Conservation (phyloP, 2,113 vertebrate species). For the Aspiorhynchus laticeps region DNA sequence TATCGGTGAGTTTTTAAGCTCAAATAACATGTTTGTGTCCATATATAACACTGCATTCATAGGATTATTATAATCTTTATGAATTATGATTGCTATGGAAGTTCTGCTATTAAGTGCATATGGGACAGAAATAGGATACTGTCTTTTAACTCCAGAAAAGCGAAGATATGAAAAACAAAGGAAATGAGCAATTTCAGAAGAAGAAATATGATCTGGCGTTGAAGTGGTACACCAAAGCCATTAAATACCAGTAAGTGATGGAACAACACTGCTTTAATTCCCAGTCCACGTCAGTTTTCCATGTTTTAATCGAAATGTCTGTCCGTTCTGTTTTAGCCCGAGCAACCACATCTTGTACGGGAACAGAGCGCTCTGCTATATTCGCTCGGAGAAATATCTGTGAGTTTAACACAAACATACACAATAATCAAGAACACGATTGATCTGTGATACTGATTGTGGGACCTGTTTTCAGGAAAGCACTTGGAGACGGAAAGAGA, state of each 20-base stretch:
- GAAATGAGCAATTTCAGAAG: constrained; percentile 84
- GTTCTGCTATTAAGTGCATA: neutral
- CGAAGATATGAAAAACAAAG: constrained; percentile 83
- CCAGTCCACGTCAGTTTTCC: neutral
- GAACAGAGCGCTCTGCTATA: constrained; percentile 89
- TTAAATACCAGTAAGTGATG: constrained; percentile 82
- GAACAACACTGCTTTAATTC: neutral
- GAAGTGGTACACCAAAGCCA: constrained; percentile 84
- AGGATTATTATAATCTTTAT: neutral
- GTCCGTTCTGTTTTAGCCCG: constrained; percentile 68
- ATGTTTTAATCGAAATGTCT: neutral
- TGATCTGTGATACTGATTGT: neutral
- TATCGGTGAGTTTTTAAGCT: constrained; percentile 68
- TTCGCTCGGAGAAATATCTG: constrained; percentile 75
- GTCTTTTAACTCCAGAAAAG: constrained; percentile 74
- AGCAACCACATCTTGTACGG: constrained; percentile 89
- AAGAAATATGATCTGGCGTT: constrained; percentile 79
- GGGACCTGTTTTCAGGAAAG: constrained; percentile 76
- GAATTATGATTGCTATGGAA: neutral
- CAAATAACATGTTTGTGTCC: neutral
- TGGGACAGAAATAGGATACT: neutral
- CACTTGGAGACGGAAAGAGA: constrained; percentile 87
- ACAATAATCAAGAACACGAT: too few relatives aligned
- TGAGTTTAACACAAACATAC: constrained; percentile 61
- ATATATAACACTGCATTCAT: neutral